Base-by-base conservation (phyloP, 2,888 invertebrate genomes). In the Callyntrura sp. region DNA sequence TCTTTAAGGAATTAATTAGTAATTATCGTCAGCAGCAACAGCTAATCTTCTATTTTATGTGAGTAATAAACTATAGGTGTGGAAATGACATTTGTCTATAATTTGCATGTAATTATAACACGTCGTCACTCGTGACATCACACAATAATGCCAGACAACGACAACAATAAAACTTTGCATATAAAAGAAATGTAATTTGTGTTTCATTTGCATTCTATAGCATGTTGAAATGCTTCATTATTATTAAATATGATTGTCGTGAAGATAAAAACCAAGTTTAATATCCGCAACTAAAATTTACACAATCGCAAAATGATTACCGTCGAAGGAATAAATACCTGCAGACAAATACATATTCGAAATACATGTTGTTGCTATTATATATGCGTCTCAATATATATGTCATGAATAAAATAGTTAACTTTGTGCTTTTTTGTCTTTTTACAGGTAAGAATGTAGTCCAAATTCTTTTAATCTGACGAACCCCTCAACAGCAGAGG, bases 381-480 rank as follows among this genome's bases (percentile, higher is more conserved):
- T 35, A 35, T 35, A 12, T 14, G 5, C 65, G 5, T 65, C 28
- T 65, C 11, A 23, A 28, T 17, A 35, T 65, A 25, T 35, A 35
- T 35, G 43, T 43, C 17, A 17, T 43, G 35, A 73, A 73, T 73
- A n/a, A 20, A 23, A 28, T 35, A 4, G 6, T 35, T 35, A 35
- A 35, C 35, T 35, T 35, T 73, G 17, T 14, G 6, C 12, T 25
- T 76, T 76, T 76, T 8, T 73, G 20, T 51, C 0, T 51, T 25
- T 76, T 76, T 76, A 2, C 76, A 76, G 76, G 76, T 76, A 76
- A 76, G 76, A 51, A 55, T 17, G 2, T 11, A 20, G 5, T 43
- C 70, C 20, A 23, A 48, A 11, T 48, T 68, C 11, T 25, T 68
- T 43, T 8, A n/a, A 11, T 43, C 17, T 11, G 45, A 20, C 20